Evolutionary conservation across 2,888 invertebrate species (phyloP).

Genomic region (Mesorhabditis sp.): DNA sequence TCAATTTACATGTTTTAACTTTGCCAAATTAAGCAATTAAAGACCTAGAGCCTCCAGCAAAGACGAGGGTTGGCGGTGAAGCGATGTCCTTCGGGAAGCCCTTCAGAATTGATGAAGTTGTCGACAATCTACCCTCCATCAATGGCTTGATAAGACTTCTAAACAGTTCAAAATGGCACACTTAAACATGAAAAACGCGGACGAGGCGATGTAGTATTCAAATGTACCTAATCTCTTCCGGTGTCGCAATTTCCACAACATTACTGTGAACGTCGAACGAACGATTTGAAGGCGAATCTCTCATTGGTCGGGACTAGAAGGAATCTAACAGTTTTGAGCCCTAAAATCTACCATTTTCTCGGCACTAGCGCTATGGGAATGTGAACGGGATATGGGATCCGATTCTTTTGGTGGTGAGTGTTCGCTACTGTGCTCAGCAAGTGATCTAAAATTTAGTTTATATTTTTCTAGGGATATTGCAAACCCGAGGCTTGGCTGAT

Average conservation of each 20-base stretch:
- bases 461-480: background rate
- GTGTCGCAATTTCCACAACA: conserved; percentile 43
- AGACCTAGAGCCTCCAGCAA: conserved; percentile 6
- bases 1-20: background rate
- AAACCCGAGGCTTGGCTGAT: background rate
- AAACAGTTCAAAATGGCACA: background rate
- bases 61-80: conserved; percentile 23
- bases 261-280: conserved; percentile 15
- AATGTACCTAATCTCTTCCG: conserved; percentile 46
- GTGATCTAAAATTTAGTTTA: conserved; percentile 21
- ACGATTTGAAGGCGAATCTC: conserved; percentile 5
- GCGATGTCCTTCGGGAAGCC: conserved; percentile 5
- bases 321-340: background rate
- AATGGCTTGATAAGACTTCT: background rate
- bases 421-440: conserved; percentile 29
- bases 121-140: background rate
- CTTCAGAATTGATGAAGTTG: background rate
- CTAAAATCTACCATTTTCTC: background rate
- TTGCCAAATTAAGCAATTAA: conserved; percentile 5
- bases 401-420: conserved; percentile 17
- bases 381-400: conserved; percentile 1
- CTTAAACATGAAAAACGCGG: conserved; percentile 2
- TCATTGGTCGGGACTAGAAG: background rate
- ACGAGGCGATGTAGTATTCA: background rate
- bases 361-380: background rate